Base-by-base conservation (phyloP, 2,797 vertebrate species). In the Spheniscus humboldti region DNA sequence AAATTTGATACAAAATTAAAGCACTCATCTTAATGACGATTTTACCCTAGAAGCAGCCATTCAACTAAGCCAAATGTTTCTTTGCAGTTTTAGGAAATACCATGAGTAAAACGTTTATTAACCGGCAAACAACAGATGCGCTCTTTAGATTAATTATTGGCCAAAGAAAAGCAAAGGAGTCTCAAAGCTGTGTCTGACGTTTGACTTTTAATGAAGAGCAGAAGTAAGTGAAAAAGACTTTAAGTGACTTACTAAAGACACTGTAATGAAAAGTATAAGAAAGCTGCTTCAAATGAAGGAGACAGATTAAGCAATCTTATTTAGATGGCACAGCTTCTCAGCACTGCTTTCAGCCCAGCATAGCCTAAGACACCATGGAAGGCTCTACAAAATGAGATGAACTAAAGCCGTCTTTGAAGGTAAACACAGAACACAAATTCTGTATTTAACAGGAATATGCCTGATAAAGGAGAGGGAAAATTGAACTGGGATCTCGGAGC, bases 111-210 rank as follows among this genome's bases (percentile, higher is more conserved):
- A 81, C 25, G 62, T 62, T 68, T 77, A 71, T 75, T 87, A 56
- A 93, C 90, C 57, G 73, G 37, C 68, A 88, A 96, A 92, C 39
- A 91, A 73, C 20, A 3, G 14, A 47, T 75, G 56, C n/a, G 57
- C 69, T 92, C 66, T 37, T 92, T 41, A 83, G 41, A 69, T 57
- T 77, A 86, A 67, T 89, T 79, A 50, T 2, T 91, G 81, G 84
- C 45, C 69, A 64, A 90, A 88, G 50, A 60, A 57, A 90, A 78
- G 41, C 9, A 37, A 91, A 79, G 23, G 13, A 68, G 15, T 59
- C 75, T 90, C n/a, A 83, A 86, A 85, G 59, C 9, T 83, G n/a
- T 12, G n/a, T 39, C 28, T 57, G 48, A 71, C 27, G 28, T 56
- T 86, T 94, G 50, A 14, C 39, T 94, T 81, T 28, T 27, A 74